These are phyloP conservation scores for Rhinoraja longicauda DNA, from an alignment of 2,797 vertebrate genomes.

Conservation along the genomic window DNA sequence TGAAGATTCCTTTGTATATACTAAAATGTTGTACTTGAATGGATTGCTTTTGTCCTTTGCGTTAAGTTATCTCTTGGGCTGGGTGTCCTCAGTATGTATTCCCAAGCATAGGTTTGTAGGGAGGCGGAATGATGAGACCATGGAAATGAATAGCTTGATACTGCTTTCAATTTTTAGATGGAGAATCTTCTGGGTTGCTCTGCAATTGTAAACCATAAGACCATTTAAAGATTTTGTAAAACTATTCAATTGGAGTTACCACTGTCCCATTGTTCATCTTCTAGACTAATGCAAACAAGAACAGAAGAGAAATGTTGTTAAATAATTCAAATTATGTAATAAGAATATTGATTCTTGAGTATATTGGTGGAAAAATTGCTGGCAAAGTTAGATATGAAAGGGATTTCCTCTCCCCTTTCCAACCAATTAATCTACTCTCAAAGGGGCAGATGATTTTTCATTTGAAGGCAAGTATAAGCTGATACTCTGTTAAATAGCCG, in stretches of 20 bases:
- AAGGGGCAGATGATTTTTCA: background rate
- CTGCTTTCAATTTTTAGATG: background rate
- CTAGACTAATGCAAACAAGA: no score
- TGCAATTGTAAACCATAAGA: background rate
- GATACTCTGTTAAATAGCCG: background rate
- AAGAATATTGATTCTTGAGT: background rate
- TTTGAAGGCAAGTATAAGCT: background rate
- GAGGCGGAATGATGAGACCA: background rate
- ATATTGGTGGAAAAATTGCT: background rate
- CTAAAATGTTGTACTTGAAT: no score
- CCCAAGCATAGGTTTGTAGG: background rate
- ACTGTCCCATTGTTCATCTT: background rate
- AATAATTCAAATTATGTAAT: background rate
- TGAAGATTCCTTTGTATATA: background rate
- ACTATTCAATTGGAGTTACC: background rate
- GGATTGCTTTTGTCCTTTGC: background rate
- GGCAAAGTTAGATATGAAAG: background rate
- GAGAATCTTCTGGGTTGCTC: background rate
- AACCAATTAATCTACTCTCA: background rate
- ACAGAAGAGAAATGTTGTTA: background rate
- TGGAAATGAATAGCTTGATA: background rate
- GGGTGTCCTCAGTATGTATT: background rate
- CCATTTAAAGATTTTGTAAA: background rate
- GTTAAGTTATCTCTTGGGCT: background rate
- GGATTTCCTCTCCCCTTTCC: background rate